Evolutionary conservation across 2,888 invertebrate species (phyloP).

Genomic region (Sepioteuthis lessoniana): DNA sequence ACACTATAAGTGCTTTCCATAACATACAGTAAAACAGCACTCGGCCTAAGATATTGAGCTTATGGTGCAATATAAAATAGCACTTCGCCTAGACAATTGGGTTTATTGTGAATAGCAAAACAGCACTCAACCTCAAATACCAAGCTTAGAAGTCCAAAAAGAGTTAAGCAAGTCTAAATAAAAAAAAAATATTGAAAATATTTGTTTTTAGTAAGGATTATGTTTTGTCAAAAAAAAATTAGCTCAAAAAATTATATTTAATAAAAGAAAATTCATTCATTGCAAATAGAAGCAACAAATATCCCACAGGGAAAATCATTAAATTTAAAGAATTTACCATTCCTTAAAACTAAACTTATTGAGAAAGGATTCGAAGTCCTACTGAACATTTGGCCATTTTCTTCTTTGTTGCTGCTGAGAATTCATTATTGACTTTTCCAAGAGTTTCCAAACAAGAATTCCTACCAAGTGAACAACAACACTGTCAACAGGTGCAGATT

Average conservation of each 20-base stretch:
- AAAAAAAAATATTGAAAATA: not conserved
- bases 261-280: not conserved
- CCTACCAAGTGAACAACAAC: not conserved
- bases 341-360: not conserved
- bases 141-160: too few species aligned
- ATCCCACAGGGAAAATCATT: not conserved
- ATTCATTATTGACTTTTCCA: not conserved
- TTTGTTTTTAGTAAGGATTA: not conserved
- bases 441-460: not conserved
- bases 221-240: not conserved
- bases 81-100: too few species aligned
- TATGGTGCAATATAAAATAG: too few species aligned
- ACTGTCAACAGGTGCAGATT: not conserved
- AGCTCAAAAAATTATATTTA: not conserved
- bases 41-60: too few species aligned
- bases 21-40: too few species aligned
- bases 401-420: not conserved
- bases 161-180: too few species aligned
- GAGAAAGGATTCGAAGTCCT: not conserved
- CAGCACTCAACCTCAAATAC: too few species aligned
- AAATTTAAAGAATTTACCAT: not conserved
- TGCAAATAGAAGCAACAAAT: not conserved
- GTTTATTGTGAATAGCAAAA: too few species aligned
- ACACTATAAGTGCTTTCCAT: too few species aligned
- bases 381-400: not conserved